Percentiles rank a stretch among this genome's conserved stretches.
Conservation (phyloP, 2,797 vertebrate genomes). For the Typhlichthys subterraneus region DNA sequence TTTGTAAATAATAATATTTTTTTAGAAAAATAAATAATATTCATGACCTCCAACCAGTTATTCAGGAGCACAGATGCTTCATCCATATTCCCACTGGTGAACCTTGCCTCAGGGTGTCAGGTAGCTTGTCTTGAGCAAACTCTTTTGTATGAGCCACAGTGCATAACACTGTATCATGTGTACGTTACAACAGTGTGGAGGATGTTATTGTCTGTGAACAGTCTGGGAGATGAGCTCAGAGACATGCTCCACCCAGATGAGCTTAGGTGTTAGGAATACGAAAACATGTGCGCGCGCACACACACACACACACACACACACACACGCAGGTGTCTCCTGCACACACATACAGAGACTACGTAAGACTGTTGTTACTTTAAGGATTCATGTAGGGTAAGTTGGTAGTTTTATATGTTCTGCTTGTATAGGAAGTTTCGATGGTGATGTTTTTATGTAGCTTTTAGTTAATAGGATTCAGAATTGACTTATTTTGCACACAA, state of each 20-base stretch:
- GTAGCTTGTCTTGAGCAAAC: conserved; percentile 46
- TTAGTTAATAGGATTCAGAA: background rate
- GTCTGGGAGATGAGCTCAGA: conserved; percentile 44
- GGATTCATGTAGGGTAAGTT: conserved; percentile 52
- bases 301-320: conserved; percentile 6
- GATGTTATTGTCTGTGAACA: conserved; percentile 48
- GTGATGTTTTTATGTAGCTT: background rate
- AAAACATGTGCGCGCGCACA: too few relatives aligned
- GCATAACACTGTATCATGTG: conserved; percentile 37
- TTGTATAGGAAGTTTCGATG: too few relatives aligned
- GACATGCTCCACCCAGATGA: conserved; percentile 60
- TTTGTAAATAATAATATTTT: too few relatives aligned
- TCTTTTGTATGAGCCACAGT: conserved; percentile 38
- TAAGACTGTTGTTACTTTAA: conserved; percentile 16
- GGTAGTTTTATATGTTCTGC: background rate
- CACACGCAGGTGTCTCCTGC: conserved; percentile 56
- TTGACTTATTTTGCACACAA: too few relatives aligned
- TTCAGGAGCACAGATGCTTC: conserved; percentile 36
- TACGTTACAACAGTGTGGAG: conserved; percentile 42
- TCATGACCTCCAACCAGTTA: conserved; percentile 51
- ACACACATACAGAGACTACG: conserved; percentile 13
- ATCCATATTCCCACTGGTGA: conserved; percentile 39
- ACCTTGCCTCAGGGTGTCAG: conserved; percentile 44
- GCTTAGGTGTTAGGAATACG: conserved; percentile 41
- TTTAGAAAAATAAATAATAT: background rate